These are phyloP conservation scores for Podocnemis expansa DNA, from an alignment of 2,113 vertebrate species.

Conservation along the genomic window DNA sequence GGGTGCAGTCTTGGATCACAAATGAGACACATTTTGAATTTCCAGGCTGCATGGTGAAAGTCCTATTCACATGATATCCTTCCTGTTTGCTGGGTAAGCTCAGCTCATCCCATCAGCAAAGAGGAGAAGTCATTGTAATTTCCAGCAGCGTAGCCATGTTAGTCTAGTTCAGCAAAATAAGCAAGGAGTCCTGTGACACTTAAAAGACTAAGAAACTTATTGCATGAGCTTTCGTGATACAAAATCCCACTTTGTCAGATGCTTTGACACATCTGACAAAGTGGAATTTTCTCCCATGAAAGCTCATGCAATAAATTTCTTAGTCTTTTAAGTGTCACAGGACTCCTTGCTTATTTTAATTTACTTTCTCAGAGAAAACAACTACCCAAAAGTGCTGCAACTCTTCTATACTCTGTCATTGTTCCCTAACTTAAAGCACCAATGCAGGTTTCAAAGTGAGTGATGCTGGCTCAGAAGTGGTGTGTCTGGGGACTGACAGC, in stretches of 20 bases:
- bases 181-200: too few relatives aligned
- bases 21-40: neutral
- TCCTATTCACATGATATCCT: neutral
- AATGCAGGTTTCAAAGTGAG: conserved; percentile 26
- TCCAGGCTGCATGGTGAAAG: neutral
- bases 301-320: too few relatives aligned
- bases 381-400: conserved; percentile 41
- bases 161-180: too few relatives aligned
- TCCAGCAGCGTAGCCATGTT: too few relatives aligned
- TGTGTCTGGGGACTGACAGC: conserved; percentile 50
- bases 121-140: conserved; percentile 47
- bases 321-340: too few relatives aligned
- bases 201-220: too few relatives aligned
- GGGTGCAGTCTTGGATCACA: neutral
- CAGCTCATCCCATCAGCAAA: neutral
- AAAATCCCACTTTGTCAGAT: too few relatives aligned
- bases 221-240: too few relatives aligned
- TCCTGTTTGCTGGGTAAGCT: neutral
- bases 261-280: too few relatives aligned
- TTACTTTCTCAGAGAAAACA: neutral
- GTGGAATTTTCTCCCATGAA: too few relatives aligned
- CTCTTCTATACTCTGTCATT: conserved; percentile 33
- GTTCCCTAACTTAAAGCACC: conserved; percentile 11
- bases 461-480: too few relatives aligned
- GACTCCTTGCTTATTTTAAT: too few relatives aligned